Evolutionary conservation across 2,888 invertebrate genomes (phyloP), one percentile per base, ranked within the genome.

Genomic region (Drosophila pseudotalamancana): DNA sequence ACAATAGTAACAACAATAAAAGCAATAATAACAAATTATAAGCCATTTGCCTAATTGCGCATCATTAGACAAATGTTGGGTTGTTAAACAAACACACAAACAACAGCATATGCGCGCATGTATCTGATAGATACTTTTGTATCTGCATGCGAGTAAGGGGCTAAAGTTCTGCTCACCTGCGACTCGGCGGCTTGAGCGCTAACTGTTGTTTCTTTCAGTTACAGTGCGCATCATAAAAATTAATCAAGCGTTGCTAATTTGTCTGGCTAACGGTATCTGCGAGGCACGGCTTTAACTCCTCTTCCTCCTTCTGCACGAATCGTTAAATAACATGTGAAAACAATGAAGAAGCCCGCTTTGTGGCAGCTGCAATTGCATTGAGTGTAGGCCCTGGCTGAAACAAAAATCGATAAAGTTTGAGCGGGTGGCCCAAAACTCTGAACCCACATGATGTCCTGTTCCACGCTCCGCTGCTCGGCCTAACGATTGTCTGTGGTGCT

Each of bases 211-310:
- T 37, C 65, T 66, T 63, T 61, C 66, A 66, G 57, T 81, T 78
- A 70, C 55, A 50, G 66, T 51, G 51, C 21, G 63, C 62, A 59
- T 80, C 66, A 73, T 80, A 85, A 83, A 85, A 80, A 51, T 83
- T 80, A 82, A 83, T 83, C 83, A 83, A 73, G 77, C 80, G 63
- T 85, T 55, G 76, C 83, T 85, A 83, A 85, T 83, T 81, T 80
- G 80, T 82, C 74, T 85, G 84, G 68, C 74, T 59, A 50, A 40
- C 59, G 27, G 61, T 45, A 11, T 54, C 50, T 49, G 25, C 11
- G 11, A 18, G 21, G 32, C 25, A 19, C 19, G 45, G 31, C 37
- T 40, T 31, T 6, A 14, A 34, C 2, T 12, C 31, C 31, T n/a
- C 29, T 11, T 16, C 34, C 23, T 16, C 8, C 14, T 35, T 6